Conservation (phyloP, 2,888 invertebrate species). For the Stomorhina lunata region DNA sequence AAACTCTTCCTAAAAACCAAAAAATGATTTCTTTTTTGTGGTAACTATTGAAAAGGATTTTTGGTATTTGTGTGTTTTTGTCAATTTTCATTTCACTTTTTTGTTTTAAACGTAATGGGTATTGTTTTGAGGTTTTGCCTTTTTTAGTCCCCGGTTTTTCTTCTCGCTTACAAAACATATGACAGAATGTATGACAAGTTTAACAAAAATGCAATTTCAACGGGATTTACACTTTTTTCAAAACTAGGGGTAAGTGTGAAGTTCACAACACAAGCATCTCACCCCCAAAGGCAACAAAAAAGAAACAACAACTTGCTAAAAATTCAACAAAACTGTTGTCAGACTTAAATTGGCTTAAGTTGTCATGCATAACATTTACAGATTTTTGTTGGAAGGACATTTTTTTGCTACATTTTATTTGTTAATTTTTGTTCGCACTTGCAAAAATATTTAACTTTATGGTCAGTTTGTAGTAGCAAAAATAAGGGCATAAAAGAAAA, state of each 20-base stretch:
- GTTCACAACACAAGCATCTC: slow-evolving; percentile 20
- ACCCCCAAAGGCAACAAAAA: slow-evolving; percentile 16
- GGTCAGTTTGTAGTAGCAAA: slow-evolving; percentile 50
- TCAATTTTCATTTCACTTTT: background rate
- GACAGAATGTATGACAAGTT: slow-evolving; percentile 64
- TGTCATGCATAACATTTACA: slow-evolving; percentile 72
- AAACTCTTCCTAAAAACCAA: background rate
- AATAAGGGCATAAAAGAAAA: background rate
- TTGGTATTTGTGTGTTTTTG: slow-evolving; percentile 45
- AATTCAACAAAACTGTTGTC: slow-evolving; percentile 52
- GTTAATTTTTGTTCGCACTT: slow-evolving; percentile 28
- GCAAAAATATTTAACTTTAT: slow-evolving; percentile 29
- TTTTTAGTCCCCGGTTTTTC: slow-evolving; percentile 47
- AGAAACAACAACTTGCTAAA: slow-evolving; percentile 30
- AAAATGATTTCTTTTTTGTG: slow-evolving; percentile 59
- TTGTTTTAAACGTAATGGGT: slow-evolving; percentile 22
- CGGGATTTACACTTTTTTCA: slow-evolving; percentile 62
- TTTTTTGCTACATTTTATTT: slow-evolving; percentile 47
- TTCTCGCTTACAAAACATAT: slow-evolving; percentile 52
- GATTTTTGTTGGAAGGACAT: slow-evolving; percentile 71
- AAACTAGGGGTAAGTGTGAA: background rate
- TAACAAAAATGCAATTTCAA: slow-evolving; percentile 65
- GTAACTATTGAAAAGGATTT: slow-evolving; percentile 57
- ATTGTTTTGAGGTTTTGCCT: slow-evolving; percentile 19
- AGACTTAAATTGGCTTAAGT: slow-evolving; percentile 76